These are phyloP conservation scores for Melanotaenia duboulayi DNA, from an alignment of 2,113 vertebrate species.

Conservation along the genomic window DNA sequence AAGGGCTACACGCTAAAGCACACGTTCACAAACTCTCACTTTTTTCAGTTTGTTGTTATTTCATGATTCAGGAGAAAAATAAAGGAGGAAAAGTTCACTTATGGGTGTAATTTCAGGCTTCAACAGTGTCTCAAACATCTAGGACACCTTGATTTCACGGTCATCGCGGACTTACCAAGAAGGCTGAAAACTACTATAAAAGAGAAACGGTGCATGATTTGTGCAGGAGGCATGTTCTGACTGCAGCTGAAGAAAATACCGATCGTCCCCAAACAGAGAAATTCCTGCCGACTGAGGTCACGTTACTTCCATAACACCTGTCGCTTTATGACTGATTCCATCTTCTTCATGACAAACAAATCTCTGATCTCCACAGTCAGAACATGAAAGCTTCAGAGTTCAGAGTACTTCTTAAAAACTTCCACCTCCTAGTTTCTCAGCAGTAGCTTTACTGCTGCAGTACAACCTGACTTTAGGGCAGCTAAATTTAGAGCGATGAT, in stretches of 20 bases:
- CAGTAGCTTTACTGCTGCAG: not conserved
- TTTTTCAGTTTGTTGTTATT: too few species aligned
- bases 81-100: too few species aligned
- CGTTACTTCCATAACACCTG: conserved; percentile 19
- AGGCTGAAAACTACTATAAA: conserved; percentile 55
- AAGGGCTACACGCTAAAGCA: too few species aligned
- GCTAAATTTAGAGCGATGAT: conserved; percentile 82
- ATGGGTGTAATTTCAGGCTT: too few species aligned
- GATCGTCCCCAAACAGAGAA: not conserved
- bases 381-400: not conserved
- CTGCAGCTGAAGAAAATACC: conserved; percentile 1
- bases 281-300: not conserved
- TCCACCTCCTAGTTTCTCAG: not conserved
- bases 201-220: conserved; percentile 35
- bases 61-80: too few species aligned
- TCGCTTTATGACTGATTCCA: conserved; percentile 1
- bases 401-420: not conserved
- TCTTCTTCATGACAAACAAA: not conserved
- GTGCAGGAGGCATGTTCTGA: conserved; percentile 21
- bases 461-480: conserved; percentile 48
- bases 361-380: not conserved
- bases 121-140: not conserved
- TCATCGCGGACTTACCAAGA: conserved; percentile 63
- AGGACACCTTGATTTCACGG: not conserved
- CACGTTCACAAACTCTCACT: too few species aligned